Conservation (phyloP, 2,888 invertebrate genomes). For the Formica aserva region DNA sequence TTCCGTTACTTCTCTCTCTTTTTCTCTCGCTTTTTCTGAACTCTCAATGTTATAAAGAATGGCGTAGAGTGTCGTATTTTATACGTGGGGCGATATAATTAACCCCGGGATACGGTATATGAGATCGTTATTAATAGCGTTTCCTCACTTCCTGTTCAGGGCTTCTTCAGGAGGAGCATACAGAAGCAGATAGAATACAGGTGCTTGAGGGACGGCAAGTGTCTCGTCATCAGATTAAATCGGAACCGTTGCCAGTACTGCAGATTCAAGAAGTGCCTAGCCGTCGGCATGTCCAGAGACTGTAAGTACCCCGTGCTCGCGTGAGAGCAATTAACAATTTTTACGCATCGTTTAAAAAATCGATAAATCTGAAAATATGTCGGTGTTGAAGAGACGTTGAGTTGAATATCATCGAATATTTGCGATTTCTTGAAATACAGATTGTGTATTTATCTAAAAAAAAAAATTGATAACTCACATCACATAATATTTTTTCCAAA, state of each 20-base stretch:
- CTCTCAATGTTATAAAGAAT: slow-evolving; percentile 39
- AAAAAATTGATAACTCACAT: not conserved
- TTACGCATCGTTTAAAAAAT: not conserved
- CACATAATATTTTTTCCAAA: not conserved
- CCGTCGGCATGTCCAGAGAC: slow-evolving; percentile 98
- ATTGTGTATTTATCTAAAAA: not conserved
- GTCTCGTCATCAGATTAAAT: slow-evolving; percentile 96
- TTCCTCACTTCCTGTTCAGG: slow-evolving; percentile 88
- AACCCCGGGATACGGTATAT: slow-evolving; percentile 30
- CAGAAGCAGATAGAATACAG: slow-evolving; percentile 99
- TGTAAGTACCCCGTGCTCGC: slow-evolving; percentile 90
- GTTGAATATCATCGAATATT: not conserved
- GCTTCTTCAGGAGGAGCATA: slow-evolving; percentile 97
- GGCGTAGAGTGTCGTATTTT: slow-evolving; percentile 38
- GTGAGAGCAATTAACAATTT: slow-evolving; percentile 5
- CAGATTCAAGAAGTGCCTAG: slow-evolving; percentile 98
- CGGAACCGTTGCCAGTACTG: slow-evolving; percentile 98
- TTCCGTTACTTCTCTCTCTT: slow-evolving; percentile 28
- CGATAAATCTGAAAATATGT: not conserved
- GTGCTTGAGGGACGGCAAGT: slow-evolving; percentile 97
- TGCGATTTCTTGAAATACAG: not conserved
- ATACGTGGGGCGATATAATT: slow-evolving; percentile 42
- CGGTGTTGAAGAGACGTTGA: not conserved
- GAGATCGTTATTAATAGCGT: slow-evolving; percentile 51
- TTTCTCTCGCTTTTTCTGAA: slow-evolving; percentile 33